A percentile compares a stretch with the other conserved stretches of the same genome.
Evolutionary conservation across 2,113 vertebrate species (phyloP).

Genomic region (Microtus montanus): DNA sequence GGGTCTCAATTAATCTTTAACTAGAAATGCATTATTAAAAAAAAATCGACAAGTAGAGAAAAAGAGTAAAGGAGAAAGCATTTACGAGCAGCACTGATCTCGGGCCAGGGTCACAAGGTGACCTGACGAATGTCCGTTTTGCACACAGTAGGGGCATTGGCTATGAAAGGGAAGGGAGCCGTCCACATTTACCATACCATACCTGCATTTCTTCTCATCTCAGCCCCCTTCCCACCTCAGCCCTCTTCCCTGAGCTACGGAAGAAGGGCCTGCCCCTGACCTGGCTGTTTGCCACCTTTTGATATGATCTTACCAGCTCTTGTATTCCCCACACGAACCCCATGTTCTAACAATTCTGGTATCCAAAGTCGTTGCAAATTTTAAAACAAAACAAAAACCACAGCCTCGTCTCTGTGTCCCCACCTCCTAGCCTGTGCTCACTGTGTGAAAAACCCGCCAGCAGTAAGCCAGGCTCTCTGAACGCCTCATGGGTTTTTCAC

Average conservation of each 20-base stretch:
- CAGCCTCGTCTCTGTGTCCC: accelerated
- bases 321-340: not conserved
- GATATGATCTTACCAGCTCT: not conserved
- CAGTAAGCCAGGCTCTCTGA: not conserved
- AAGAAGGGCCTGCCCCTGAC: not conserved
- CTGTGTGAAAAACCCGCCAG: accelerated
- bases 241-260: not conserved
- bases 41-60: not conserved
- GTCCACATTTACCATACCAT: not conserved
- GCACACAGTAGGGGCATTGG: not conserved
- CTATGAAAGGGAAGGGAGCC: not conserved
- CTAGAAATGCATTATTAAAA: slow-evolving; percentile 8
- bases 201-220: not conserved
- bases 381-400: not conserved
- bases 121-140: not conserved
- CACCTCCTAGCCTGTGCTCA: not conserved
- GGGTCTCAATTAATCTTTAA: slow-evolving; percentile 65
- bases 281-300: not conserved
- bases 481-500: too few relatives aligned
- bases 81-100: not conserved
- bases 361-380: not conserved
- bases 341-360: not conserved
- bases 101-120: not conserved
- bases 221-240: not conserved
- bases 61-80: not conserved